Evolutionary conservation across 2,888 invertebrate genomes (phyloP).

Genomic region (Lacanobia oleracea): DNA sequence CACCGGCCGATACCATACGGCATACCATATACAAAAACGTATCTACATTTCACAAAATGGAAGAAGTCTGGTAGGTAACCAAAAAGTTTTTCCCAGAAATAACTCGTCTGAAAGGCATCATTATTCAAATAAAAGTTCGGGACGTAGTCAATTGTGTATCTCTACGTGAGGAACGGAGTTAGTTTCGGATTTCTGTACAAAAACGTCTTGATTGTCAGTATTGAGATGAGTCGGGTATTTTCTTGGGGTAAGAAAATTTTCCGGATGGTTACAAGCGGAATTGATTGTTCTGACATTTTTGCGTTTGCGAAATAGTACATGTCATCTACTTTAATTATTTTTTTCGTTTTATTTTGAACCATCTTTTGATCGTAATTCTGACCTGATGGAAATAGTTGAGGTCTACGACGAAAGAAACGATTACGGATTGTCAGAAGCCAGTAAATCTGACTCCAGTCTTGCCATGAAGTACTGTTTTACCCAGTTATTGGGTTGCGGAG

Average conservation of each 20-base stretch:
- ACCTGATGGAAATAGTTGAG: too few species aligned
- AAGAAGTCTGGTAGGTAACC: slow-evolving; percentile 7
- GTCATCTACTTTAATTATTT: too few species aligned
- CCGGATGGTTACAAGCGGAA: background rate
- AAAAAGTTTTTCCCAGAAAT: slow-evolving; percentile 49
- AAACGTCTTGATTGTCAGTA: slow-evolving; percentile 70
- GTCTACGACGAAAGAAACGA: too few species aligned
- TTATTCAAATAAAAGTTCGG: slow-evolving; percentile 72
- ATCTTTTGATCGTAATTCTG: too few species aligned
- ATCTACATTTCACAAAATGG: too few species aligned
- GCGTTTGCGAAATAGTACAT: background rate
- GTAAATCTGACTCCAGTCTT: too few species aligned
- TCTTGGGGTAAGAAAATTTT: slow-evolving; percentile 19
- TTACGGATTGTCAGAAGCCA: too few species aligned
- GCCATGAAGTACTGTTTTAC: too few species aligned
- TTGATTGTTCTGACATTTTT: background rate
- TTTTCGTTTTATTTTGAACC: too few species aligned
- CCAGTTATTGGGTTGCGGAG: too few species aligned
- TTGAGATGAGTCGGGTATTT: slow-evolving; percentile 57
- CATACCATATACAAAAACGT: too few species aligned
- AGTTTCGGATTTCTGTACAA: slow-evolving; percentile 47
- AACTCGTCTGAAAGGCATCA: slow-evolving; percentile 61
- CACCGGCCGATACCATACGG: too few species aligned
- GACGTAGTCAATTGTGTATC: slow-evolving; percentile 66
- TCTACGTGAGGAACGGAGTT: slow-evolving; percentile 64